phyloP scores from a whole-genome alignment of 2,113 vertebrate species.

The Rhagologus leucostigma region DNA sequence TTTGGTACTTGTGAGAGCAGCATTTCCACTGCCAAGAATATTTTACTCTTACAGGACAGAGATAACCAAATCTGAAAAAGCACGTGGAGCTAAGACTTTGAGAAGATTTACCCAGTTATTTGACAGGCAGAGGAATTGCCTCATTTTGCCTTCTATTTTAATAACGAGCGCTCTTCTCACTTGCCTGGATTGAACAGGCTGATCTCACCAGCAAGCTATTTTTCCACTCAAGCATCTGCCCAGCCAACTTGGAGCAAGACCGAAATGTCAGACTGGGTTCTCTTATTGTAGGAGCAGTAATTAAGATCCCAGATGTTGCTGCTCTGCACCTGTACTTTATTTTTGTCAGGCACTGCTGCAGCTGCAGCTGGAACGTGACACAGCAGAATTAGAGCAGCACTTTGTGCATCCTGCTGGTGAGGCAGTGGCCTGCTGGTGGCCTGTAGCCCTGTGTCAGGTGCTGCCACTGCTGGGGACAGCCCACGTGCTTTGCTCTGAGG shows the following conservation, averaged over 20 bases:
- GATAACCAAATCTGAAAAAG: not conserved
- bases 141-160: slow-evolving; percentile 10
- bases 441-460: not conserved
- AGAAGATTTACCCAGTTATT: not conserved
- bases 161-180: not conserved
- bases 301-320: not conserved
- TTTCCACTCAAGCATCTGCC: not conserved
- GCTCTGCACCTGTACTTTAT: not conserved
- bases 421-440: not conserved
- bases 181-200: not conserved
- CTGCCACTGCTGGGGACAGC: not conserved
- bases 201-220: slow-evolving; percentile 12
- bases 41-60: not conserved
- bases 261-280: rapidly evolving
- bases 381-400: not conserved
- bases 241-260: not conserved
- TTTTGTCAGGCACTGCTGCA: not conserved
- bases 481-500: not conserved
- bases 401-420: not conserved
- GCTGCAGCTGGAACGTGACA: not conserved
- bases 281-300: not conserved
- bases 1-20: not conserved
- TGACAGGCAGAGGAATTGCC: not conserved
- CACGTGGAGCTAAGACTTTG: not conserved
- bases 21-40: not conserved